Evolutionary conservation across 2,113 vertebrate genomes (phyloP).

Genomic region (Ageneiosus marmoratus): DNA sequence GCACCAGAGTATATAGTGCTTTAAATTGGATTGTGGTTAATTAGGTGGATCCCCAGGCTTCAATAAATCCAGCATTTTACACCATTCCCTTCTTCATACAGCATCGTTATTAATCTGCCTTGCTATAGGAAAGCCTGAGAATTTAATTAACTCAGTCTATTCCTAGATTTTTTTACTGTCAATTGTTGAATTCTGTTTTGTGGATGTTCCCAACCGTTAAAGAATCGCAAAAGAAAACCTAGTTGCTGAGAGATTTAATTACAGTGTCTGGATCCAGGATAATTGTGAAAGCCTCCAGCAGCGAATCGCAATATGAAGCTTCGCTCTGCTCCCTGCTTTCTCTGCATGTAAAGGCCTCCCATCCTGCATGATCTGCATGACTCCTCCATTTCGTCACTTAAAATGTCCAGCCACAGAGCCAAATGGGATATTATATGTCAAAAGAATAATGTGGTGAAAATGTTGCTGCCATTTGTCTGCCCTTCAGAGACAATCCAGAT

Average conservation of each 20-base stretch:
- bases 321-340: constrained; percentile 2
- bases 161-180: neutral
- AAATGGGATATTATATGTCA: neutral
- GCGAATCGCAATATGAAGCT: constrained; percentile 4
- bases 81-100: neutral
- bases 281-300: constrained; percentile 29
- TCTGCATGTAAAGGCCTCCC: constrained; percentile 17
- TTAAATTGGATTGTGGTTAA: constrained; percentile 23
- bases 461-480: neutral
- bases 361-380: constrained; percentile 22
- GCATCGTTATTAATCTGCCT: neutral
- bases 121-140: constrained; percentile 4
- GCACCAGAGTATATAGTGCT: constrained; percentile 1
- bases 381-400: neutral
- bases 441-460: neutral
- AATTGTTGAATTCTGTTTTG: constrained; percentile 7
- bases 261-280: constrained; percentile 11
- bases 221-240: constrained; percentile 16
- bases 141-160: constrained; percentile 14
- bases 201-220: neutral
- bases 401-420: constrained; percentile 2
- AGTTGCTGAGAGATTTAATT: constrained; percentile 24
- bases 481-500: neutral
- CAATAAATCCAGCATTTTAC: neutral
- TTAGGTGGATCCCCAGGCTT: constrained; percentile 26